A percentile compares a stretch with the other conserved stretches of the same genome.
These are phyloP conservation scores for Trochalopteron elliotii DNA, from an alignment of 2,113 vertebrate species.

Conservation along the genomic window DNA sequence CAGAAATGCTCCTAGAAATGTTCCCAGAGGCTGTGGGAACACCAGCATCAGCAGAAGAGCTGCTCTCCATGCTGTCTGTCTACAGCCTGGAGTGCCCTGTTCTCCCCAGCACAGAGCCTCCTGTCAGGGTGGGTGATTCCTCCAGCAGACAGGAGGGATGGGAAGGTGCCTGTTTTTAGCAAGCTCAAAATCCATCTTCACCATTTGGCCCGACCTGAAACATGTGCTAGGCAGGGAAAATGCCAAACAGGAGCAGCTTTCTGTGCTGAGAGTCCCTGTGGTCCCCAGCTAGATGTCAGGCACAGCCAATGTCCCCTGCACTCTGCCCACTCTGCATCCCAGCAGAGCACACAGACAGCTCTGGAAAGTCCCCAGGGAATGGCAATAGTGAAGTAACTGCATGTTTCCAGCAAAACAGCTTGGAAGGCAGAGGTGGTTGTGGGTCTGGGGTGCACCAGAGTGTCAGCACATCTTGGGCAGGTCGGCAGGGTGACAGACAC, in stretches of 20 bases:
- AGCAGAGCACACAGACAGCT: rapidly evolving
- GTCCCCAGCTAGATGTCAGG: rapidly evolving
- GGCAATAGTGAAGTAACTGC: not conserved
- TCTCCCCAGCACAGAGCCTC: not conserved
- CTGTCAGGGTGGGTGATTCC: not conserved
- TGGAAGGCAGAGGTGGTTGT: not conserved
- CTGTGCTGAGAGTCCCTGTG: not conserved
- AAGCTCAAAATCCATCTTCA: not conserved
- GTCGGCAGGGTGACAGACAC: not conserved
- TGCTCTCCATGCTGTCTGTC: not conserved
- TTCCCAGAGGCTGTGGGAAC: not conserved
- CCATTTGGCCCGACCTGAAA: not conserved
- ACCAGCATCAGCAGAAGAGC: not conserved
- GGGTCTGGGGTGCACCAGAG: not conserved
- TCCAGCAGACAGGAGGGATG: not conserved
- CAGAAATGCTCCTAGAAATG: not conserved
- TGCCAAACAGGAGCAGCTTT: not conserved
- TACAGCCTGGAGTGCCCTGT: not conserved
- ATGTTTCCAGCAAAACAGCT: not conserved
- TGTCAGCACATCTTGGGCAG: not conserved
- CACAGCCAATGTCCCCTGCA: rapidly evolving
- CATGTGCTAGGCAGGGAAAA: not conserved
- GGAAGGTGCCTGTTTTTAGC: not conserved
- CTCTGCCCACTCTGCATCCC: not conserved
- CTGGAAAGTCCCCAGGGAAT: not conserved